phyloP scores from a whole-genome alignment of 1,140 invertebrate species.

The Camponotus vicinus region DNA sequence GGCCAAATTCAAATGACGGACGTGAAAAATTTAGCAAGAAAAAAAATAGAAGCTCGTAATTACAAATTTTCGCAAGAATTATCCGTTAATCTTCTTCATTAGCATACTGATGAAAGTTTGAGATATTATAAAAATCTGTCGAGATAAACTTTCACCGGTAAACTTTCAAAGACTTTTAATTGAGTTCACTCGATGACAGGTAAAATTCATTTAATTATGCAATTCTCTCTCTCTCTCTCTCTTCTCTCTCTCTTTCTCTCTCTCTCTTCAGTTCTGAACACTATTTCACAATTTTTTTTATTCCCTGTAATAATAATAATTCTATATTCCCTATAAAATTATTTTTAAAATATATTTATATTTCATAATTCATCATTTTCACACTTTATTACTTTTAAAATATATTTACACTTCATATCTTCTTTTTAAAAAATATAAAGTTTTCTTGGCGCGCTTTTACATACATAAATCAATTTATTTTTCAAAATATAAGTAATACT shows the following conservation, averaged over 20 bases:
- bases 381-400: too few species aligned
- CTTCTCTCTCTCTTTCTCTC: background rate
- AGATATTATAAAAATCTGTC: slow-evolving; percentile 10
- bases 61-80: background rate
- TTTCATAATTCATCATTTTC: too few species aligned
- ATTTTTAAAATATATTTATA: background rate
- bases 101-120: slow-evolving; percentile 7
- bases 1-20: slow-evolving; percentile 6
- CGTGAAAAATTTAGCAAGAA: background rate
- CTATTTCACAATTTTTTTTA: background rate
- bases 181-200: background rate
- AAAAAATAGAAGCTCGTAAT: background rate
- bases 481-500: too few species aligned
- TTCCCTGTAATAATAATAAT: background rate
- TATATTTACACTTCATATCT: too few species aligned
- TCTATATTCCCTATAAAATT: background rate
- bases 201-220: background rate
- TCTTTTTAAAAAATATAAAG: too few species aligned
- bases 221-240: background rate
- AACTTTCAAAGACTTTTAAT: slow-evolving; percentile 33
- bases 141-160: slow-evolving; percentile 35
- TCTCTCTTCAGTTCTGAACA: background rate
- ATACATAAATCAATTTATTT: too few species aligned
- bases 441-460: too few species aligned
- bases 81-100: background rate